phyloP scores from a whole-genome alignment of 2,113 vertebrate genomes.

The Galeopterus variegatus region DNA sequence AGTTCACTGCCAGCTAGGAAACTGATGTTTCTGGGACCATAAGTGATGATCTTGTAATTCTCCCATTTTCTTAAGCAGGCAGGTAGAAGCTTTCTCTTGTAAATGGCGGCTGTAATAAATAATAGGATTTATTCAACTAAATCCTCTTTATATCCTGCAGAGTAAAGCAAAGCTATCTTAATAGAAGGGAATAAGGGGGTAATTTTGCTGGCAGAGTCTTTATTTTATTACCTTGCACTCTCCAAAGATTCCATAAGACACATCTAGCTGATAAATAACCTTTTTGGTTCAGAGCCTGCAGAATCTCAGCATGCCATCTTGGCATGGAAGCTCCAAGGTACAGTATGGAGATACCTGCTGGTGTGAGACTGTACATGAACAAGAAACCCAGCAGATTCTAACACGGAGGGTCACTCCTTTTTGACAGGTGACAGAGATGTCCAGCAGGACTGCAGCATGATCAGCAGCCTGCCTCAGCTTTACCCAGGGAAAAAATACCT shows the following conservation, averaged over 20 bases:
- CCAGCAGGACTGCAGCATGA: neutral
- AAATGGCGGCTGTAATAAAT: conserved; percentile 80
- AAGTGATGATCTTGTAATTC: conserved; percentile 70
- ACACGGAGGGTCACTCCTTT: neutral
- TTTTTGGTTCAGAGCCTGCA: conserved; percentile 60
- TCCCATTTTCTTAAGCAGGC: conserved; percentile 73
- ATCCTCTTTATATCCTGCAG: conserved; percentile 76
- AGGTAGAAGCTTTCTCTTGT: conserved; percentile 73
- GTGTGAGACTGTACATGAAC: neutral
- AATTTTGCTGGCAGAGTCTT: conserved; percentile 79
- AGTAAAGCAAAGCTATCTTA: conserved; percentile 77
- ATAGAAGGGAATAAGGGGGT: conserved; percentile 61
- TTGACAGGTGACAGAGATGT: neutral
- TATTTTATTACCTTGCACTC: conserved; percentile 71
- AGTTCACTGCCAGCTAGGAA: conserved; percentile 43
- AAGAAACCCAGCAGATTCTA: neutral
- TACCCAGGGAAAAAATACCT: neutral
- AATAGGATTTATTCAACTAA: conserved; percentile 76
- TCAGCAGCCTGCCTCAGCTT: neutral
- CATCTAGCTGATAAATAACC: conserved; percentile 59
- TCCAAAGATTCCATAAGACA: conserved; percentile 57
- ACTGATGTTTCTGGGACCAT: conserved; percentile 63
- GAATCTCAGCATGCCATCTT: conserved; percentile 52
- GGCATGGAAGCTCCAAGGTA: neutral
- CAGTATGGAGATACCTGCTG: neutral